phyloP scores from a whole-genome alignment of 2,113 vertebrate species.

The Picathartes gymnocephalus region DNA sequence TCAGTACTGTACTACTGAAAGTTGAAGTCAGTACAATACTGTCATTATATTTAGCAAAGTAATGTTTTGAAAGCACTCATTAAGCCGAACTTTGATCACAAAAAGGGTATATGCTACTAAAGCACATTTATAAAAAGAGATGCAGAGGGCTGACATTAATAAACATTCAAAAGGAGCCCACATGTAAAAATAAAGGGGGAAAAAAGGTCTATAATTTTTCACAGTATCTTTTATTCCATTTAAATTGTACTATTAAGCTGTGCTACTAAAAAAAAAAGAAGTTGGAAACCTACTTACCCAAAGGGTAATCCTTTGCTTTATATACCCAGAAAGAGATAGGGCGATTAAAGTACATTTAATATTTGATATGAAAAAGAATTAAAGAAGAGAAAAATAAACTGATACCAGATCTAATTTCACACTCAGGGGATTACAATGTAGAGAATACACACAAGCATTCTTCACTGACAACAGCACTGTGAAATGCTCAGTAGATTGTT shows the following conservation, averaged over 20 bases:
- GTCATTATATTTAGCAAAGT: not conserved
- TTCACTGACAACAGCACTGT: not conserved
- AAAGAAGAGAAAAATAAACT: not conserved
- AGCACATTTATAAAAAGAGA: not conserved
- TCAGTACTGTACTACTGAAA: not conserved
- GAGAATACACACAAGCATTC: conserved; percentile 28
- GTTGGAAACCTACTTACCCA: not conserved
- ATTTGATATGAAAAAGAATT: conserved; percentile 19
- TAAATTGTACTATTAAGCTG: not conserved
- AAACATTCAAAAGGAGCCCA: not conserved
- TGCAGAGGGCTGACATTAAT: not conserved
- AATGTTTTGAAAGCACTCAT: not conserved
- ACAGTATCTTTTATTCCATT: not conserved
- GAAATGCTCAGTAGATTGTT: not conserved
- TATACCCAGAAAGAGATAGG: not conserved
- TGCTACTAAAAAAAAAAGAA: not conserved
- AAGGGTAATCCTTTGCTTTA: not conserved
- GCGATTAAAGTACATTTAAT: not conserved
- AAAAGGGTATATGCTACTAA: not conserved
- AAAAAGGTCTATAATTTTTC: not conserved
- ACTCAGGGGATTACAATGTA: not conserved
- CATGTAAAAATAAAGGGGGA: not conserved
- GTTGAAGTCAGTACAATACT: not conserved
- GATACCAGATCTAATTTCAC: conserved; percentile 42
- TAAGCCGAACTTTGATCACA: not conserved